phyloP scores from a whole-genome alignment of 1,140 invertebrate species.

The Zaprionus camerounensis region DNA sequence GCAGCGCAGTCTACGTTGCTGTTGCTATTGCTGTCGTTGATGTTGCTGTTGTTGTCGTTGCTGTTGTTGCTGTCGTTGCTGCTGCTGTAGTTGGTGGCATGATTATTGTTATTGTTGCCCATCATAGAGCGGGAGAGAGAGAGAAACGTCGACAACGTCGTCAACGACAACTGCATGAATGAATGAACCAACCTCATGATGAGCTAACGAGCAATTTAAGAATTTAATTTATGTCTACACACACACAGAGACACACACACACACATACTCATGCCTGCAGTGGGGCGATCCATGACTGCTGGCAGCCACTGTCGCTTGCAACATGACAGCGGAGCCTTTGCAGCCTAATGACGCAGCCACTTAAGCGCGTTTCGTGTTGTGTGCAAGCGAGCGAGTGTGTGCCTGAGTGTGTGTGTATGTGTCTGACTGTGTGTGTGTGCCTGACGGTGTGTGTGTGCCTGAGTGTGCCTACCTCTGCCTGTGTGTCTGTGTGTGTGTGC shows the following conservation, averaged over 20 bases:
- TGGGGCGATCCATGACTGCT: constrained; percentile 28
- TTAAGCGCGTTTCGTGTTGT: constrained; percentile 56
- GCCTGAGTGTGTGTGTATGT: constrained; percentile 11
- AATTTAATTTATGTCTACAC: constrained; percentile 74
- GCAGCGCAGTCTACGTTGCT: constrained; percentile 31
- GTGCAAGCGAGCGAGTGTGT: constrained; percentile 32
- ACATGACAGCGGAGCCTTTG: constrained; percentile 50
- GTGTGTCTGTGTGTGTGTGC: constrained; percentile 41
- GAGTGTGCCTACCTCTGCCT: constrained; percentile 1
- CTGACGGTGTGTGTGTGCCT: constrained; percentile 13
- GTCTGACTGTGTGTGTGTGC: constrained; percentile 19
- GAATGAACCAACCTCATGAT: constrained; percentile 69
- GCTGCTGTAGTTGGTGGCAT: constrained; percentile 31
- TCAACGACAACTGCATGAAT: constrained; percentile 58
- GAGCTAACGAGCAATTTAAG: constrained; percentile 80
- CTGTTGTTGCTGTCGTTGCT: constrained; percentile 1
- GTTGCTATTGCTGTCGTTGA: constrained; percentile 23
- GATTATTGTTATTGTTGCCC: constrained; percentile 75
- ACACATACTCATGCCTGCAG: constrained; percentile 40
- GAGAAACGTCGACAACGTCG: constrained; percentile 20
- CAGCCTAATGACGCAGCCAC: constrained; percentile 77
- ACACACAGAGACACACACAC: constrained; percentile 55
- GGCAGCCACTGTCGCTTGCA: constrained; percentile 46
- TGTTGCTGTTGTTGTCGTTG: constrained; percentile 1
- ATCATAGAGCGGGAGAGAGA: constrained; percentile 49